A percentile compares a stretch with the other conserved stretches of the same genome.
Conservation (phyloP, 2,888 invertebrate genomes). For the Nipponacmea schrenckii region DNA sequence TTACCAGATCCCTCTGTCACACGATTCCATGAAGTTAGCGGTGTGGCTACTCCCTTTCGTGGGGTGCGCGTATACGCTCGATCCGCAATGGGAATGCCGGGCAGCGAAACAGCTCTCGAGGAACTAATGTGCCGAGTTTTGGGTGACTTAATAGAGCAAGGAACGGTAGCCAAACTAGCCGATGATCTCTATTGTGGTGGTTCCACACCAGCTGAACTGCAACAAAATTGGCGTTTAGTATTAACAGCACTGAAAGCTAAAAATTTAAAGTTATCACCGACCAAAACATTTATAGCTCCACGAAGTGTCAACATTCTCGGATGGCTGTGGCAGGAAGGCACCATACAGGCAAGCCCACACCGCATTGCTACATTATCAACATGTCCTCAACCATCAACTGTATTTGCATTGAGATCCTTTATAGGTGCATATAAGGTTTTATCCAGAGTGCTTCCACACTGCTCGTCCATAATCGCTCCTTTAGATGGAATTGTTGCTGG, state of each 20-base stretch:
- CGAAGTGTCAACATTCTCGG: neutral
- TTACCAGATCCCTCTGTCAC: conserved; percentile 36
- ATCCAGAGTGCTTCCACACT: neutral
- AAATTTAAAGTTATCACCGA: conserved; percentile 5
- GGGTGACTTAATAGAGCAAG: conserved; percentile 30
- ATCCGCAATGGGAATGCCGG: conserved; percentile 44
- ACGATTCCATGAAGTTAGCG: conserved; percentile 33
- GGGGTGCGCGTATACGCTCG: conserved; percentile 35
- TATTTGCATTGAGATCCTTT: neutral
- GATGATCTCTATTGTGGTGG: conserved; percentile 39
- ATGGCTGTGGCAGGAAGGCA: neutral
- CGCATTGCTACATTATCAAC: neutral
- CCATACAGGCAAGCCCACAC: neutral
- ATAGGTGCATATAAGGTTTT: neutral
- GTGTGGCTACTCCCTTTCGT: conserved; percentile 35
- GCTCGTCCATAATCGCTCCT: neutral
- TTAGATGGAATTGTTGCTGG: neutral
- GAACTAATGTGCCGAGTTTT: conserved; percentile 37
- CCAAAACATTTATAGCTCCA: neutral
- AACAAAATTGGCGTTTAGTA: conserved; percentile 27
- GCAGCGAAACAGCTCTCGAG: conserved; percentile 37
- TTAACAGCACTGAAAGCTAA: conserved; percentile 25
- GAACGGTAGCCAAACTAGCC: conserved; percentile 32
- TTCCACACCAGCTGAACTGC: conserved; percentile 25
- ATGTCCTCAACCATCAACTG: neutral